Percentiles rank a stretch among this genome's conserved stretches.
Evolutionary conservation across 1,140 invertebrate genomes (phyloP).

Genomic region (Nasonia giraulti): DNA sequence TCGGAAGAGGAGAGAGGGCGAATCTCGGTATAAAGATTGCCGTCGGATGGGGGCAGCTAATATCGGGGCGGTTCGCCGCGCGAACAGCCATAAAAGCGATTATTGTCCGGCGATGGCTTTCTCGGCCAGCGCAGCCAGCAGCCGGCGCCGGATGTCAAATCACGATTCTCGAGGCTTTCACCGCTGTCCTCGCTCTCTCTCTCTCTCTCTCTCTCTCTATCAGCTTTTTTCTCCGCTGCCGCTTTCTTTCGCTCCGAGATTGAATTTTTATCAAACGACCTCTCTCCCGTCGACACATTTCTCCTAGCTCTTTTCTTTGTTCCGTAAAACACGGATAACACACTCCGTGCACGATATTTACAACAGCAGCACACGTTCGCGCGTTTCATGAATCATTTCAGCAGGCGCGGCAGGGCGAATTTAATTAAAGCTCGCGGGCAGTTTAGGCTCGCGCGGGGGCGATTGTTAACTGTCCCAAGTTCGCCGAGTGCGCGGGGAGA

Average conservation of each 20-base stretch:
- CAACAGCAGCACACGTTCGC: no score
- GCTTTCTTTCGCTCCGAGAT: constrained; percentile 23
- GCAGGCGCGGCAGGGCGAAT: constrained; percentile 39
- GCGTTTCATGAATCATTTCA: no score
- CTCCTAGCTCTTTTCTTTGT: no score
- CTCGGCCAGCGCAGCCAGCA: constrained; percentile 56
- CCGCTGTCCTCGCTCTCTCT: neutral
- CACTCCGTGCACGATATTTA: no score
- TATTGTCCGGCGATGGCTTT: constrained; percentile 68
- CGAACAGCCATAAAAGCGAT: constrained; percentile 69
- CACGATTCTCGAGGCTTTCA: constrained; percentile 51
- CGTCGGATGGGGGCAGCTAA: constrained; percentile 56
- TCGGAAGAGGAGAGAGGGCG: constrained; percentile 4
- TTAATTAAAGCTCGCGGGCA: constrained; percentile 62
- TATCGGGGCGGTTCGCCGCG: constrained; percentile 63
- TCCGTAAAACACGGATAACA: no score
- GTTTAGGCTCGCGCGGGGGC: constrained; percentile 41
- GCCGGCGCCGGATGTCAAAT: constrained; percentile 63
- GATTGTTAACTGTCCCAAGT: constrained; percentile 29
- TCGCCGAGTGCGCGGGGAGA: neutral
- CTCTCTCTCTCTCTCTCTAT: neutral
- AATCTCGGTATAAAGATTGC: constrained; percentile 50
- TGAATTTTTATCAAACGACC: constrained; percentile 43
- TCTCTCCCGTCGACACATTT: no score
- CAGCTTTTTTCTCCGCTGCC: neutral